A percentile compares a stretch with the other conserved stretches of the same genome.
Evolutionary conservation across 1,140 invertebrate species (phyloP).

Genomic region (Drosophila kanapiae): DNA sequence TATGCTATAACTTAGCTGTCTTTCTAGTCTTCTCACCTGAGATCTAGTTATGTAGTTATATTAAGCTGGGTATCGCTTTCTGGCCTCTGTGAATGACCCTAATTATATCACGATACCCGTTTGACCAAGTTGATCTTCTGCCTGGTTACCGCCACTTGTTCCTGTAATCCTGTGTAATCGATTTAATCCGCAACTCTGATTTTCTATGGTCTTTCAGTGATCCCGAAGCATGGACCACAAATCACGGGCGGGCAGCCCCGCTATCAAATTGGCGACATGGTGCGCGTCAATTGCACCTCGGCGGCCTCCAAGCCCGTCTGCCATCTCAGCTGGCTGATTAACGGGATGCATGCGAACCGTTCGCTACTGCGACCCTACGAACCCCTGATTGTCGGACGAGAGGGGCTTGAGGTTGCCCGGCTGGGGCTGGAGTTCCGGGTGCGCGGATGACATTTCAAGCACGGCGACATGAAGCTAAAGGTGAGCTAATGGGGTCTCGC

Average conservation of each 20-base stretch:
- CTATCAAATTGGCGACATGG: constrained; percentile 93
- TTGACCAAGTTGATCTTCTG: neutral
- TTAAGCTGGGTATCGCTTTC: neutral
- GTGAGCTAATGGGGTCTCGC: constrained; percentile 73
- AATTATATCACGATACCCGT: neutral
- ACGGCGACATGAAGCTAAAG: constrained; percentile 94
- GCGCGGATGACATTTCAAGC: constrained; percentile 91
- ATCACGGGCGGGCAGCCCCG: constrained; percentile 92
- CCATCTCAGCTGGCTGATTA: constrained; percentile 94
- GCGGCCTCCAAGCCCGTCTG: constrained; percentile 93
- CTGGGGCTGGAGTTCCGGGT: constrained; percentile 91
- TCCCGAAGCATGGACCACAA: constrained; percentile 92
- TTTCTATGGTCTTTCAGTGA: constrained; percentile 87
- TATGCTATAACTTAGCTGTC: neutral
- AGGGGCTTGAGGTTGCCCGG: constrained; percentile 90
- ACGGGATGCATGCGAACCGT: constrained; percentile 91
- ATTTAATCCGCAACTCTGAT: constrained; percentile 4
- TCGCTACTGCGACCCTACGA: constrained; percentile 81
- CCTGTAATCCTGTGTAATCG: neutral
- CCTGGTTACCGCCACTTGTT: neutral
- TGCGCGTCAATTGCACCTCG: constrained; percentile 94
- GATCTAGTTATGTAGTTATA: neutral
- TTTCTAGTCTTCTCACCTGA: too few species aligned
- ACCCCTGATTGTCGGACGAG: constrained; percentile 77
- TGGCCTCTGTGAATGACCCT: accelerated